A percentile compares a stretch with the other conserved stretches of the same genome.
Conservation (phyloP, 2,113 vertebrate species). For the Gavialis gangeticus region DNA sequence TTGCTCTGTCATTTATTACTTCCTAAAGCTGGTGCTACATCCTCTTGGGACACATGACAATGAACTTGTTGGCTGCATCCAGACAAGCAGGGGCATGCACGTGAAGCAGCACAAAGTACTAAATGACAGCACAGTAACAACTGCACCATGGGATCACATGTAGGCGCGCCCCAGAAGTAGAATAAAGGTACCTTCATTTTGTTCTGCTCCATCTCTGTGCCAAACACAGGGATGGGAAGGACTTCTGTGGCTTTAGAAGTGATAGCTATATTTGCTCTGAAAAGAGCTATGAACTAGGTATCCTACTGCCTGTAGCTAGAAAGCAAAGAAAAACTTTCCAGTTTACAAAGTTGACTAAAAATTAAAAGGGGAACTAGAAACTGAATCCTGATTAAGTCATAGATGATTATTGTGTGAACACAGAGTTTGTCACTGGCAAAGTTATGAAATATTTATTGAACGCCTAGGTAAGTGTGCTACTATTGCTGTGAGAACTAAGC, state of each 20-base stretch:
- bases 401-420: slow-evolving; percentile 6
- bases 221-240: fast-evolving
- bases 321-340: background rate
- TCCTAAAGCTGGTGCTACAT: too few relatives aligned
- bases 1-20: too few relatives aligned
- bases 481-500: background rate
- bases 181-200: background rate
- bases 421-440: background rate
- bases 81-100: too few relatives aligned
- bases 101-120: too few relatives aligned
- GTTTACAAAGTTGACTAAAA: background rate
- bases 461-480: slow-evolving; percentile 23
- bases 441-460: slow-evolving; percentile 55
- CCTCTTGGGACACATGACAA: too few relatives aligned
- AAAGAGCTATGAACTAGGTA: background rate
- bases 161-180: background rate
- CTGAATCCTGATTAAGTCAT: background rate
- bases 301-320: background rate
- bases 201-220: background rate
- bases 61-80: too few relatives aligned
- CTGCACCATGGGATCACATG: fast-evolving
- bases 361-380: slow-evolving; percentile 66
- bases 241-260: fast-evolving
- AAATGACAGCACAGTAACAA: too few relatives aligned
- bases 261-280: background rate